These are phyloP conservation scores for Nomada lathburiana DNA, from an alignment of 2,888 invertebrate species.

Conservation along the genomic window DNA sequence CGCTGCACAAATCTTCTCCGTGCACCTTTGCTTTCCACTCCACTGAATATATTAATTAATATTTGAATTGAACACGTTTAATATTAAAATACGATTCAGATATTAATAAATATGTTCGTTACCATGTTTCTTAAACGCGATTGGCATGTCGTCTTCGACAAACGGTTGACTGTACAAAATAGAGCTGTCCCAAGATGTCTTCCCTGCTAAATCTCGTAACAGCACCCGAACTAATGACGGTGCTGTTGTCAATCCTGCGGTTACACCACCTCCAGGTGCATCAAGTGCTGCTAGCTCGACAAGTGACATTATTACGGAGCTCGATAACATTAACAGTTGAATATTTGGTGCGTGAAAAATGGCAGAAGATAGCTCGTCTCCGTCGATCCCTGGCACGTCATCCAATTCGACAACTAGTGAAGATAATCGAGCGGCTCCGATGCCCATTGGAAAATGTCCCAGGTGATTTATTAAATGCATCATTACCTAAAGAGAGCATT, in stretches of 20 bases:
- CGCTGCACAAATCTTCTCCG: slow-evolving; percentile 76
- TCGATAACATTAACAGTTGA: slow-evolving; percentile 93
- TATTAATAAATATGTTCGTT: slow-evolving; percentile 33
- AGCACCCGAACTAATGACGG: slow-evolving; percentile 90
- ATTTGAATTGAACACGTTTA: slow-evolving; percentile 6
- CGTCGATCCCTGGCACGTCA: slow-evolving; percentile 90
- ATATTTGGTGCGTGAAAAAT: slow-evolving; percentile 94
- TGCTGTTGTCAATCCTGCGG: slow-evolving; percentile 83
- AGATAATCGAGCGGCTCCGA: slow-evolving; percentile 94
- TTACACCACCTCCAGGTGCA: slow-evolving; percentile 91
- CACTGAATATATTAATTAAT: slow-evolving; percentile 47
- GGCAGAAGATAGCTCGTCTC: slow-evolving; percentile 91
- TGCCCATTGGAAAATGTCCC: slow-evolving; percentile 97
- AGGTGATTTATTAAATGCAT: slow-evolving; percentile 96
- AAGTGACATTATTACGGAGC: slow-evolving; percentile 93
- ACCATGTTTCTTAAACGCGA: slow-evolving; percentile 74
- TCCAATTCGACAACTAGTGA: slow-evolving; percentile 97
- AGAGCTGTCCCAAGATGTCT: slow-evolving; percentile 98
- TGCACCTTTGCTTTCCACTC: slow-evolving; percentile 73
- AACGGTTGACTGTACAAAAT: slow-evolving; percentile 92
- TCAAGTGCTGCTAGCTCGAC: slow-evolving; percentile 95
- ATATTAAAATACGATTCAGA: neutral
- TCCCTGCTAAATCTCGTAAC: slow-evolving; percentile 95
- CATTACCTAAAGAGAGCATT: slow-evolving; percentile 86
- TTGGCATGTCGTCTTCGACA: slow-evolving; percentile 72